phyloP scores from a whole-genome alignment of 2,797 vertebrate genomes.

The Cetoscarus ocellatus region DNA sequence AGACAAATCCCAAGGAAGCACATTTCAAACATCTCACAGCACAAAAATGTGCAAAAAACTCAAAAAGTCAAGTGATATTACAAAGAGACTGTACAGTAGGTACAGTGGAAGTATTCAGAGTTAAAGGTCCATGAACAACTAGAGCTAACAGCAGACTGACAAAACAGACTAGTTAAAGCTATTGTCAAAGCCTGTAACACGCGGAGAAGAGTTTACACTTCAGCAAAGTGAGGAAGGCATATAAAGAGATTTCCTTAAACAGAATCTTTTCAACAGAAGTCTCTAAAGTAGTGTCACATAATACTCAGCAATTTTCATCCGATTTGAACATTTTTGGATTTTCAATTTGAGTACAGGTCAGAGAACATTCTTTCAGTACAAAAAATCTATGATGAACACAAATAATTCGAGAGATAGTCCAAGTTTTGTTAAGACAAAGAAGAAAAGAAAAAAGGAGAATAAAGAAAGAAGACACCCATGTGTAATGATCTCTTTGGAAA shows the following conservation, averaged over 20 bases:
- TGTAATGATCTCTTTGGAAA: constrained; percentile 72
- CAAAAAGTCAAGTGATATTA: constrained; percentile 23
- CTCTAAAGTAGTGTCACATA: constrained; percentile 38
- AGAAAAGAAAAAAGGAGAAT: not conserved
- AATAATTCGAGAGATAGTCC: constrained; percentile 5
- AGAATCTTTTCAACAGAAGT: constrained; percentile 40
- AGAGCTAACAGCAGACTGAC: constrained; percentile 27
- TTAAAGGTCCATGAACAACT: constrained; percentile 45
- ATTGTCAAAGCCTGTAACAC: constrained; percentile 38
- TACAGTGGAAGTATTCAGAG: constrained; percentile 45
- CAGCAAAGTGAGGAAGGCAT: constrained; percentile 56
- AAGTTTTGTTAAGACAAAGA: constrained; percentile 10
- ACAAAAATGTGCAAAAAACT: constrained; percentile 45
- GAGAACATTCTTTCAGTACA: constrained; percentile 6
- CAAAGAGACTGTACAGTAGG: constrained; percentile 46
- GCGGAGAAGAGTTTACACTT: constrained; percentile 35
- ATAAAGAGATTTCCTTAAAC: constrained; percentile 40
- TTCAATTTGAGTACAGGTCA: constrained; percentile 35
- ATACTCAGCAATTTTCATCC: constrained; percentile 32
- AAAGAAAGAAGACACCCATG: not conserved
- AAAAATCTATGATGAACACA: not conserved
- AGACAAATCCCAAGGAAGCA: constrained; percentile 27
- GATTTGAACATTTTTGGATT: constrained; percentile 49
- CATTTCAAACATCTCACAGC: constrained; percentile 33
- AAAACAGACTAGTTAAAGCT: constrained; percentile 39